Evolutionary conservation across 2,888 invertebrate genomes (phyloP).

Genomic region (Polymixis lichenea): DNA sequence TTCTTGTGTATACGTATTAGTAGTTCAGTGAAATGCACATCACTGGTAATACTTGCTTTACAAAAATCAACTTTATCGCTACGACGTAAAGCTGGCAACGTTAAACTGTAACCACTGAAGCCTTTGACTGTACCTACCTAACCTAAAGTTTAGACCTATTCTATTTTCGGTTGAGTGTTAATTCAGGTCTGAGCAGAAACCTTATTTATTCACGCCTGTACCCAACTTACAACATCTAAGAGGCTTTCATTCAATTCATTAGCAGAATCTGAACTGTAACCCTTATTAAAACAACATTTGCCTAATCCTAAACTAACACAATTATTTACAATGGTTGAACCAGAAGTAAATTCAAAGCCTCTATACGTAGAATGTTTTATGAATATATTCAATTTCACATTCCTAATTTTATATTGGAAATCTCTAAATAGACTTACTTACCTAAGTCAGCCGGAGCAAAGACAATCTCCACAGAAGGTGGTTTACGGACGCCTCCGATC

Average conservation of each 20-base stretch:
- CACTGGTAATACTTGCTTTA: too few species aligned
- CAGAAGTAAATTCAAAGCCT: not conserved
- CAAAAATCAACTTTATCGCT: not conserved
- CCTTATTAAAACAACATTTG: conserved; percentile 27
- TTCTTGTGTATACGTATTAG: not conserved
- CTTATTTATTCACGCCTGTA: conserved; percentile 31
- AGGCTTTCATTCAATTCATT: conserved; percentile 45
- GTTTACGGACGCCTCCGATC: not conserved
- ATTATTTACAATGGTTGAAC: conserved; percentile 15
- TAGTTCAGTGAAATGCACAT: not conserved
- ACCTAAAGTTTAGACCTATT: not conserved
- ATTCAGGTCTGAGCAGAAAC: not conserved
- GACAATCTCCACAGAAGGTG: not conserved
- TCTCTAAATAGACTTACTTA: not conserved
- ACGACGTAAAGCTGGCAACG: not conserved
- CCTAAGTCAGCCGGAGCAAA: not conserved
- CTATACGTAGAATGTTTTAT: not conserved
- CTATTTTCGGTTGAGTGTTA: conserved; percentile 9
- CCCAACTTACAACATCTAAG: conserved; percentile 25
- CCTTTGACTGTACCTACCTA: not conserved
- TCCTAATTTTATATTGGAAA: not conserved
- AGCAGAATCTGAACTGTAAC: conserved; percentile 28
- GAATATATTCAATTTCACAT: not conserved
- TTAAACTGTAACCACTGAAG: not conserved
- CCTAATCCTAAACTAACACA: conserved; percentile 9